Base-by-base conservation (phyloP, 2,888 invertebrate species). In the Limnephilus rhombicus region DNA sequence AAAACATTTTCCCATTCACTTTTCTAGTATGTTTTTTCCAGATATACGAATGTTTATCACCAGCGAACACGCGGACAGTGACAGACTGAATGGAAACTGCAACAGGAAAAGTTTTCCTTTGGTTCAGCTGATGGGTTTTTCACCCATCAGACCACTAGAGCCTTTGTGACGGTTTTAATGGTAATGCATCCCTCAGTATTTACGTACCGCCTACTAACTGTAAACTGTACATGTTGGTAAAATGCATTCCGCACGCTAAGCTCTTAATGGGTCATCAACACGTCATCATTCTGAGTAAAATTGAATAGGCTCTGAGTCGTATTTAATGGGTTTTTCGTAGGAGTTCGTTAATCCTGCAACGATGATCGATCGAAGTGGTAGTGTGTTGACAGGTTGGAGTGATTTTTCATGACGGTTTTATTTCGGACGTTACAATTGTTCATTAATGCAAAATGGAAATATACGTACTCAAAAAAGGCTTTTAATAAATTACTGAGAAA, bases 151-250 rank as follows among this genome's bases (percentile, higher is more conserved):
- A 45, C 82, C 89, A 89, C 37, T 81, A 41, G 29, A 82, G 90
- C 37, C 34, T 90, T 90, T 90, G 90, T 49, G 31, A 41, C 34
- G 45, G 31, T 31, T 82, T 81, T 90, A 90, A 90, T 82, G 82
- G 29, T 82, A 49, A 82, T 82, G 90, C 90, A 90, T 89, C 89
- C 89, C 80, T 80, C n/a, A 80, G 29, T 49, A 7, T n/a, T 37
- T 29, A n/a, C 24, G n/a, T 24, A n/a, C 68, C 18, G 18, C 18
- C 53, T 53, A 15, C 53, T 53, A 53, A 53, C 68, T 68, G 68
- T n/a, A 24, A 1, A n/a, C 68, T 68, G 24, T 7, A 68, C n/a
- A 24, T 24, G 68, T 68, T 68, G 24, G 68, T 68, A 24, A n/a
- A 68, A 68, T 68, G 68, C 68, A 68, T 9, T 68, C 68, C 24